Percentiles rank a stretch among this genome's conserved stretches.
Conservation (phyloP, 2,797 vertebrate species). For the Zalophus californianus region DNA sequence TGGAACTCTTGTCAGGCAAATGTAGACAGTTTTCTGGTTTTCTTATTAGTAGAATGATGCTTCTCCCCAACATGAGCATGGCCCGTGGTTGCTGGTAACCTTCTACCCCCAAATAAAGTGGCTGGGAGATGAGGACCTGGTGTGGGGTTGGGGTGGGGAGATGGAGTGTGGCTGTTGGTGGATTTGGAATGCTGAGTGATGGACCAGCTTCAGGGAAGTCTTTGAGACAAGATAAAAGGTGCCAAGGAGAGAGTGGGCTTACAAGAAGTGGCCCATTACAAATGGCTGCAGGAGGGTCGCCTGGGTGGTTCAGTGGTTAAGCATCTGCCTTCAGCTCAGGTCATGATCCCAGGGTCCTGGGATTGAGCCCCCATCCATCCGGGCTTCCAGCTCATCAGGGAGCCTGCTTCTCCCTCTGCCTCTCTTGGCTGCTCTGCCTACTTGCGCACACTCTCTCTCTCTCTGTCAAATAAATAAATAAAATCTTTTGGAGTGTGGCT, state of each 20-base stretch:
- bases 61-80: neutral
- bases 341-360: neutral
- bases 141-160: neutral
- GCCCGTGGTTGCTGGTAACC: neutral
- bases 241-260: neutral
- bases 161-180: neutral
- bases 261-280: neutral
- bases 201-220: neutral
- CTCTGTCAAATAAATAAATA: too few relatives aligned
- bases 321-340: neutral
- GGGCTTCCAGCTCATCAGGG: neutral
- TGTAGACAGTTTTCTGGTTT: neutral
- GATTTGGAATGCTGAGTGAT: neutral
- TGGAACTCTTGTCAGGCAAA: neutral
- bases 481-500: neutral
- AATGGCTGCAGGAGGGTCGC: neutral
- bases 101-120: neutral
- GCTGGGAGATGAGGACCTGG: neutral
- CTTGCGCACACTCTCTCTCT: neutral
- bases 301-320: neutral
- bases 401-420: neutral
- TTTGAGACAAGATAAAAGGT: neutral
- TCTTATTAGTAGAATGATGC: neutral
- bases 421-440: too few relatives aligned
- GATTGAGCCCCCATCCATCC: neutral